Base-by-base conservation (phyloP, 2,888 invertebrate genomes). In the Napeogenes sylphis region DNA sequence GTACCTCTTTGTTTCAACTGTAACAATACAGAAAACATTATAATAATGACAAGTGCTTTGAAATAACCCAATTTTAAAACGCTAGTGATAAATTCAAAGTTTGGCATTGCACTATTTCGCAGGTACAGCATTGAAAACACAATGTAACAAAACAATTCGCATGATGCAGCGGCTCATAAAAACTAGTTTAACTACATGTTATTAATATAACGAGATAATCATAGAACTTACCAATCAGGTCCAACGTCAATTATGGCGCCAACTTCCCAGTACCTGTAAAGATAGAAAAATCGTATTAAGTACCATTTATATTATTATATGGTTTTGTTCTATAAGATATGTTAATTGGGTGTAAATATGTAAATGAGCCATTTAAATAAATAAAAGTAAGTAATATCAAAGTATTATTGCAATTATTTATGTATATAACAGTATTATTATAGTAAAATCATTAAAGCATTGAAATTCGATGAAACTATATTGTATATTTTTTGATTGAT, bases 11-110 rank as follows among this genome's bases (percentile, higher is more conserved):
- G 2, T 2, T 55, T 38, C 46, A 66, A 67, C 75, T 76, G 74
- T 66, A 75, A 75, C 75, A 75, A 75, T 65, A 70, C 79, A 83
- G 70, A 79, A 74, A 58, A 64, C 51, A 60, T 72, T 75, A 68
- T 73, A 76, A n/a, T n/a, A n/a, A n/a, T 76, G 70, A 76, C 71
- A 59, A 45, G n/a, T 38, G 53, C 56, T 46, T 46, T 58, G 58
- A 59, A 51, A 51, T 63, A 61, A 33, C 42, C 59, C 60, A 59
- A 61, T 58, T 59, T 65, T 65, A 64, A 67, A 67, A 47, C 59
- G 46, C 65, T 33, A 10, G 12, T 45, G 68, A 64, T 65, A 65
- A 66, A 74, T 75, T 21, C 21, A 73, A 62, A 75, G 75, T 78
- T 70, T 61, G 59, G 76, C 80, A 61, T 67, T 76, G 79, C 78